phyloP scores from a whole-genome alignment of 1,140 invertebrate genomes.

The Teleogryllus occipitalis region DNA sequence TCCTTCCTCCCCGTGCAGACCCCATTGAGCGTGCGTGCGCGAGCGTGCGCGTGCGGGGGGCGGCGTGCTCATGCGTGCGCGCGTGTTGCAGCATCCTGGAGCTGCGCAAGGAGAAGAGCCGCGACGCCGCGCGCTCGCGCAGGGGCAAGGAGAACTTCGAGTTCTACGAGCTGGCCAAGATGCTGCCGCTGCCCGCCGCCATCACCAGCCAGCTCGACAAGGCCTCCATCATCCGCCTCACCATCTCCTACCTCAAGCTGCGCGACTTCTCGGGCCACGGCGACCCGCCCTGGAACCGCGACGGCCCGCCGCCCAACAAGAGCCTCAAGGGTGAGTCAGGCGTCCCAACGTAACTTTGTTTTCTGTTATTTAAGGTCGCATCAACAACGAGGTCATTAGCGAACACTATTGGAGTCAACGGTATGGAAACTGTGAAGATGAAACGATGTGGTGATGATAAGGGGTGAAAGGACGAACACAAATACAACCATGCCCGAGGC shows the following conservation, averaged over 20 bases:
- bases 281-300: constrained; percentile 86
- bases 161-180: constrained; percentile 96
- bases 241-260: constrained; percentile 94
- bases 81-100: constrained; percentile 80
- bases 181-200: constrained; percentile 90
- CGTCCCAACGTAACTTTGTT: background rate
- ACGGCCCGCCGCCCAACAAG: constrained; percentile 65
- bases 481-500: no score
- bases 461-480: no score
- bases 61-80: background rate
- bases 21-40: no score
- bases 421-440: no score
- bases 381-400: no score
- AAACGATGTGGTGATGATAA: no score
- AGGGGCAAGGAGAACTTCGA: constrained; percentile 97
- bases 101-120: constrained; percentile 91
- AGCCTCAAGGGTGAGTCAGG: constrained; percentile 70
- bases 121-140: constrained; percentile 88
- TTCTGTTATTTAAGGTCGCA: no score
- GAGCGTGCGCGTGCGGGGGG: no score
- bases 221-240: constrained; percentile 95
- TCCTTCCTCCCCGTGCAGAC: no score
- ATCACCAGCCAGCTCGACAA: constrained; percentile 98
- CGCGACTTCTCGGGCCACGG: constrained; percentile 91
- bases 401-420: no score